Evolutionary conservation across 2,113 vertebrate species (phyloP).

Genomic region (Podarcis muralis): DNA sequence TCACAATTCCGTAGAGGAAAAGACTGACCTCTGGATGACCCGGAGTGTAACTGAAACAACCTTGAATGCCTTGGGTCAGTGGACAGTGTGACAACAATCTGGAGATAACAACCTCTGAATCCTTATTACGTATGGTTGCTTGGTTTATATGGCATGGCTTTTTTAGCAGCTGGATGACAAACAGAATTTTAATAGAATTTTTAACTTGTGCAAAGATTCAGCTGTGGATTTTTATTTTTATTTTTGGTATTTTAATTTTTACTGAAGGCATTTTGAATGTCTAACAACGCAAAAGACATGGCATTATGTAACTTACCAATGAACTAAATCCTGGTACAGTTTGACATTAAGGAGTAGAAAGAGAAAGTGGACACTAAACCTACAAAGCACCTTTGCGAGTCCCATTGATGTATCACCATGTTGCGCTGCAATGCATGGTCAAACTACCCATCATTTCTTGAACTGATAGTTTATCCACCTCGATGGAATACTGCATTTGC

Average conservation of each 20-base stretch:
- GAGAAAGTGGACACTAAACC: background rate
- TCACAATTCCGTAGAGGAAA: background rate
- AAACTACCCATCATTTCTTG: slow-evolving; percentile 25
- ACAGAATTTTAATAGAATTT: background rate
- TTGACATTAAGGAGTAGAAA: too few relatives aligned
- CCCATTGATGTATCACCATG: background rate
- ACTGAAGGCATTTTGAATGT: too few relatives aligned
- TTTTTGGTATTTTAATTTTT: too few relatives aligned
- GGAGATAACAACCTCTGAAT: background rate
- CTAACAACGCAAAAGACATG: too few relatives aligned
- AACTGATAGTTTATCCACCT: slow-evolving; percentile 18
- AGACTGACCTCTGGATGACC: background rate
- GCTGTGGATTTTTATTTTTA: background rate
- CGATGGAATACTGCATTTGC: background rate
- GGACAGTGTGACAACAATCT: background rate
- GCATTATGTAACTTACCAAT: too few relatives aligned
- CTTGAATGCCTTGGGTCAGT: background rate
- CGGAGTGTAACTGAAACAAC: background rate
- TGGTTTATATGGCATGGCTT: background rate
- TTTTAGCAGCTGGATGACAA: background rate
- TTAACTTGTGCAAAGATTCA: background rate
- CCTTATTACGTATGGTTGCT: background rate
- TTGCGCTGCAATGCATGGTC: slow-evolving; percentile 35
- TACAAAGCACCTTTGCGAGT: background rate
- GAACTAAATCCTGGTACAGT: too few relatives aligned